Conservation (phyloP, 1,140 invertebrate species). For the Parapsyche elsis region DNA sequence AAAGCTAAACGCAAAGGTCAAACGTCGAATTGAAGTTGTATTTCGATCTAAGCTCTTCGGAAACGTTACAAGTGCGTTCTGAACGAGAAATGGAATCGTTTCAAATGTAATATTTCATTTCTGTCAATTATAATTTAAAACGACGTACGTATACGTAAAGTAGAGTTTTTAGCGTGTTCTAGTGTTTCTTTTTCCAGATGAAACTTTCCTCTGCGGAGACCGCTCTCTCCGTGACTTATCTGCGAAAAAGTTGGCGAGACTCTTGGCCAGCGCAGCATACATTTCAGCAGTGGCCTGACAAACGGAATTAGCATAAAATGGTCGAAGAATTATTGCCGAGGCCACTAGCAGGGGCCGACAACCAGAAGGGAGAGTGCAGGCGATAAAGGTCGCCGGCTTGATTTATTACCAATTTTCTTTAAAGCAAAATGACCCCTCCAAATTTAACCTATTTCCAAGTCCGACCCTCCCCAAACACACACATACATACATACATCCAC, state of each 20-base stretch:
- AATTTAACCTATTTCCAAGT: slow-evolving; percentile 19
- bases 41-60: too few species aligned
- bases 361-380: slow-evolving; percentile 35
- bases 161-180: too few species aligned
- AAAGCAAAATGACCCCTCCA: slow-evolving; percentile 46
- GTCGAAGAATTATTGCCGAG: slow-evolving; percentile 45
- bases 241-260: slow-evolving; percentile 31
- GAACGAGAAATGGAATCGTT: too few species aligned
- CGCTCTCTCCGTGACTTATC: slow-evolving; percentile 24
- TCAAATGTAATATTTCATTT: too few species aligned
- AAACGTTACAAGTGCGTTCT: too few species aligned
- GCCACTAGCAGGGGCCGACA: slow-evolving; percentile 33
- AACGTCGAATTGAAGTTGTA: too few species aligned
- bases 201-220: too few species aligned
- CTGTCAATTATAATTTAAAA: too few species aligned
- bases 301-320: slow-evolving; percentile 47
- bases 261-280: slow-evolving; percentile 25
- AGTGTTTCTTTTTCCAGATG: too few species aligned
- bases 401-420: slow-evolving; percentile 55
- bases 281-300: slow-evolving; percentile 39
- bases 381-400: slow-evolving; percentile 45
- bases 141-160: too few species aligned
- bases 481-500: neutral
- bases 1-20: too few species aligned
- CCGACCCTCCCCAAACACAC: neutral